Conservation (phyloP, 1,140 invertebrate genomes). For the Colletes latitarsis region DNA sequence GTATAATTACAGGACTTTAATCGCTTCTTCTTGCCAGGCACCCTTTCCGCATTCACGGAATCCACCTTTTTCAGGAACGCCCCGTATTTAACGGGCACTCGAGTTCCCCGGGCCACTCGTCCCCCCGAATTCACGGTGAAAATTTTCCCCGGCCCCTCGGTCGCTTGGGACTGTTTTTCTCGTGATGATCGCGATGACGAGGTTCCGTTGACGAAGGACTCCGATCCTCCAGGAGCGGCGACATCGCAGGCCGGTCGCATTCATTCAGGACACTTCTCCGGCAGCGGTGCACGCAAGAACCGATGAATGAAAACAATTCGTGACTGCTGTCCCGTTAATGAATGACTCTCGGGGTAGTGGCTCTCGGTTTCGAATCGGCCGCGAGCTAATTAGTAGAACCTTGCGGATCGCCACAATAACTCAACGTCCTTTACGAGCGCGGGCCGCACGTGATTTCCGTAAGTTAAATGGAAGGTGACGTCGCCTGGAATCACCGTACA, state of each 20-base stretch:
- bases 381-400: conserved; percentile 77
- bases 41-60: too few relatives aligned
- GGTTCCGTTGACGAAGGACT: conserved; percentile 4
- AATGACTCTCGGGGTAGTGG: conserved; percentile 74
- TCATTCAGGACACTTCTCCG: conserved; percentile 67
- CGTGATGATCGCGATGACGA: conserved; percentile 26
- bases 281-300: conserved; percentile 63
- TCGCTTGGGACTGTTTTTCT: conserved; percentile 1
- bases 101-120: not conserved
- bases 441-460: conserved; percentile 70
- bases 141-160: not conserved
- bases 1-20: too few relatives aligned
- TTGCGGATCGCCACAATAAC: conserved; percentile 69
- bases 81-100: not conserved
- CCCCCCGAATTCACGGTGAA: conserved; percentile 7
- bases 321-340: conserved; percentile 71
- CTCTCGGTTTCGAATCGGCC: conserved; percentile 76
- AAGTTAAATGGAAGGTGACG: conserved; percentile 65
- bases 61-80: not conserved
- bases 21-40: too few relatives aligned
- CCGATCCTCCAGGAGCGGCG: conserved; percentile 2
- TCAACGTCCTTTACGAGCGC: conserved; percentile 73
- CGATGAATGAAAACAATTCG: conserved; percentile 79
- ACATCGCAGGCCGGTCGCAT: conserved; percentile 30
- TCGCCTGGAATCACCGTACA: conserved; percentile 68